These are phyloP conservation scores for Zaprionus ghesquierei DNA, from an alignment of 1,140 invertebrate species.

Conservation along the genomic window DNA sequence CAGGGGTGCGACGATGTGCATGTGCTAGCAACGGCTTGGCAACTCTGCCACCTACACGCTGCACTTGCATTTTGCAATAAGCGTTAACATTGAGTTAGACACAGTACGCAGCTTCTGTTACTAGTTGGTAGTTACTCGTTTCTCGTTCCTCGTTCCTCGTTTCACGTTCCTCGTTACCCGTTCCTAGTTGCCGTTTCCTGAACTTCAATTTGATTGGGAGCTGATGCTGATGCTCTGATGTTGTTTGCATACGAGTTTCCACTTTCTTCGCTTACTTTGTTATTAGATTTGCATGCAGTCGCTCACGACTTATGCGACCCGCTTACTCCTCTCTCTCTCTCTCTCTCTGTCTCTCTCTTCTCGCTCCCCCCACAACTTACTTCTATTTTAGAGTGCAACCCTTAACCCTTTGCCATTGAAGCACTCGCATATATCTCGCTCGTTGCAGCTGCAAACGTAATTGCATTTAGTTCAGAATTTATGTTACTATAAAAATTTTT, in stretches of 20 bases:
- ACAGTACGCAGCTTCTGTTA: constrained; percentile 1
- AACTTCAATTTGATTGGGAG: constrained; percentile 43
- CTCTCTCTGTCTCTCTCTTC: too few relatives aligned
- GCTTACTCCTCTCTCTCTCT: neutral
- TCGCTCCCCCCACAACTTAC: too few relatives aligned
- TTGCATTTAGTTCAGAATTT: constrained; percentile 73
- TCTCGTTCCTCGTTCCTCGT: neutral
- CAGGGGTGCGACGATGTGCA: too few relatives aligned
- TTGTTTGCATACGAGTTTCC: constrained; percentile 30
- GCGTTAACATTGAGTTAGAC: constrained; percentile 31
- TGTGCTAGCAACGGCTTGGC: constrained; percentile 39
- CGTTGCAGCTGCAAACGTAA: constrained; percentile 61
- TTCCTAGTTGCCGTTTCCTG: neutral
- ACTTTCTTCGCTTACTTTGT: constrained; percentile 54
- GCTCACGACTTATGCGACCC: constrained; percentile 37
- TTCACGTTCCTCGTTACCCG: neutral
- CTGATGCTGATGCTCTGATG: constrained; percentile 36
- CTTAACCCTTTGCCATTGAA: neutral
- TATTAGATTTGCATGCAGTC: constrained; percentile 67
- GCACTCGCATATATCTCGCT: neutral
- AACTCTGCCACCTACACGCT: constrained; percentile 35
- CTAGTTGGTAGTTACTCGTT: neutral
- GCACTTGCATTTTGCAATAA: constrained; percentile 56
- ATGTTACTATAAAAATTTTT: constrained; percentile 51
- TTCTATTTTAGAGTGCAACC: neutral